These are phyloP conservation scores for Drosophila kuntzei DNA, from an alignment of 2,888 invertebrate species.

Conservation along the genomic window DNA sequence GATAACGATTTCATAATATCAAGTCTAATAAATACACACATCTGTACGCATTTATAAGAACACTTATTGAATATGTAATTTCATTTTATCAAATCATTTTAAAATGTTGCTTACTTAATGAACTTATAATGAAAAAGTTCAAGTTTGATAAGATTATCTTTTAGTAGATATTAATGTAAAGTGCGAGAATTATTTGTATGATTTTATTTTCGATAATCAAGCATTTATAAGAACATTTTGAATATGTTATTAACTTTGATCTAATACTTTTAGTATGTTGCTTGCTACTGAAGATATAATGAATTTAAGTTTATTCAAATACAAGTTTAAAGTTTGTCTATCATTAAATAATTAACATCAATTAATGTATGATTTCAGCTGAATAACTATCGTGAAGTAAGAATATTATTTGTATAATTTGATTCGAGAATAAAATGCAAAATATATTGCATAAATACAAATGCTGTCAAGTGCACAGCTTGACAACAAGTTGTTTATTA, in stretches of 20 bases:
- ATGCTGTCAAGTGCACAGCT: neutral
- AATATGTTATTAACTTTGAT: too few species aligned
- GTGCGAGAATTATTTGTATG: neutral
- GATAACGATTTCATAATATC: constrained; percentile 7
- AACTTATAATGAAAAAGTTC: too few species aligned
- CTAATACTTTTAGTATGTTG: too few species aligned
- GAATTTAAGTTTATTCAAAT: too few species aligned
- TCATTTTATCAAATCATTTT: too few species aligned
- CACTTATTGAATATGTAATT: constrained; percentile 1
- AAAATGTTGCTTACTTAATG: too few species aligned
- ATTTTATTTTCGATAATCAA: too few species aligned
- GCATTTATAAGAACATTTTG: too few species aligned
- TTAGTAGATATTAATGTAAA: neutral
- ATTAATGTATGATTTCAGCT: neutral
- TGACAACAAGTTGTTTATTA: constrained; percentile 29
- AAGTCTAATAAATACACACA: neutral
- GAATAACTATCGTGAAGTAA: neutral
- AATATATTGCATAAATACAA: constrained; percentile 7
- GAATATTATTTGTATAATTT: neutral
- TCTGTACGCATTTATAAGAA: constrained; percentile 2
- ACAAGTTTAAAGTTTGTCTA: too few species aligned
- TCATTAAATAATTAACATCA: too few species aligned
- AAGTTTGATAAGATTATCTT: too few species aligned
- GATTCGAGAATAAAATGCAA: neutral
- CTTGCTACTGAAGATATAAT: too few species aligned